phyloP scores from a whole-genome alignment of 1,140 invertebrate species.

The Drosophila serrata region DNA sequence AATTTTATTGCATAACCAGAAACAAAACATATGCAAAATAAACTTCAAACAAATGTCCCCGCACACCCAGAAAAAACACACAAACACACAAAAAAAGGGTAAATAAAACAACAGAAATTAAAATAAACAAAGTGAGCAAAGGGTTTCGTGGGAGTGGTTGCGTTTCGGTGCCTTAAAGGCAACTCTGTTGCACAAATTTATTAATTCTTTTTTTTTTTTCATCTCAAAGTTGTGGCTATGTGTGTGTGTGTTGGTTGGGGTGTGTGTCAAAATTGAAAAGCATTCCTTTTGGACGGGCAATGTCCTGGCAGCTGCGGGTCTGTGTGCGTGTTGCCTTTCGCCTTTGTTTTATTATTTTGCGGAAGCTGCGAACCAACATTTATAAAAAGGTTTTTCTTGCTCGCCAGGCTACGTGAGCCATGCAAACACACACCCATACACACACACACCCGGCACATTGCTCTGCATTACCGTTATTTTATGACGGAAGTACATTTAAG shows the following conservation, averaged over 20 bases:
- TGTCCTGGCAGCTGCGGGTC: constrained; percentile 53
- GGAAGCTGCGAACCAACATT: constrained; percentile 72
- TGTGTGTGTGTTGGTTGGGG: constrained; percentile 22
- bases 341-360: constrained; percentile 80
- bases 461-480: constrained; percentile 82
- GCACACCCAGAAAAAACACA: constrained; percentile 15
- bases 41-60: constrained; percentile 61
- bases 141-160: constrained; percentile 19
- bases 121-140: constrained; percentile 48
- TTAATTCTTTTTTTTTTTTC: constrained; percentile 53
- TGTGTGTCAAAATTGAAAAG: constrained; percentile 67
- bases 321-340: constrained; percentile 32
- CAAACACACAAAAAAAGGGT: constrained; percentile 11
- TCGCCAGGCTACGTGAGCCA: constrained; percentile 66
- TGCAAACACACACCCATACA: constrained; percentile 20
- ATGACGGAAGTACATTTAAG: constrained; percentile 83
- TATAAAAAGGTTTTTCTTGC: constrained; percentile 83
- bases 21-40: constrained; percentile 50
- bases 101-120: constrained; percentile 14
- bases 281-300: constrained; percentile 52
- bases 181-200: constrained; percentile 54
- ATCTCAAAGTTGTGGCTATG: constrained; percentile 14
- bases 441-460: constrained; percentile 44
- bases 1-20: constrained; percentile 35
- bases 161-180: constrained; percentile 53